A percentile compares a stretch with the other conserved stretches of the same genome.
These are phyloP conservation scores for Drosophila paucipuncta DNA, from an alignment of 2,888 invertebrate genomes.

Conservation along the genomic window DNA sequence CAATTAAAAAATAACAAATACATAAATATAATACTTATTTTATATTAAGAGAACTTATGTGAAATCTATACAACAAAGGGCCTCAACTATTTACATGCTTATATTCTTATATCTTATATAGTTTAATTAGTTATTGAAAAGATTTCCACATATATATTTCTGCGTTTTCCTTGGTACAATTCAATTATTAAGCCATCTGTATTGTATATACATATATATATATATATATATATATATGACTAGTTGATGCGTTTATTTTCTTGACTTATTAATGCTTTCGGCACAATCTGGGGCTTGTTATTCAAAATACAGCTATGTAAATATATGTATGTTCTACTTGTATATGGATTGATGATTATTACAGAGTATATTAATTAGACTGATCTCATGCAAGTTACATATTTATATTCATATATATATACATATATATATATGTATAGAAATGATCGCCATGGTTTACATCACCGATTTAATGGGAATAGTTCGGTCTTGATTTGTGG, in stretches of 20 bases:
- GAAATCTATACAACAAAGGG: conserved; percentile 62
- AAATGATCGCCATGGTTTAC: conserved; percentile 16
- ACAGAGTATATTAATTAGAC: conserved; percentile 9
- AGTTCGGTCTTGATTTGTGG: conserved; percentile 49
- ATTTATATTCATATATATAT: background rate
- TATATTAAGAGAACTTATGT: conserved; percentile 59
- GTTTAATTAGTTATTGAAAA: conserved; percentile 40
- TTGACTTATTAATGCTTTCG: conserved; percentile 48
- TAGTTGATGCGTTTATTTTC: conserved; percentile 67
- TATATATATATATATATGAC: conserved; percentile 49
- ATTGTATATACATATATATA: conserved; percentile 10
- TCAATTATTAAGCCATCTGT: conserved; percentile 27
- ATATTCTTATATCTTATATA: conserved; percentile 14
- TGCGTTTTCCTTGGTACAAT: conserved; percentile 40
- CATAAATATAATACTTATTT: conserved; percentile 49
- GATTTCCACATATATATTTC: conserved; percentile 36
- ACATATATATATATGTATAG: background rate
- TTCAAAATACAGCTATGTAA: conserved; percentile 27
- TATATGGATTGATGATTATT: conserved; percentile 15
- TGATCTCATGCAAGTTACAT: conserved; percentile 24
- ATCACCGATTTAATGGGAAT: conserved; percentile 6
- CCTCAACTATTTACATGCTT: conserved; percentile 65
- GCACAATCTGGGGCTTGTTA: conserved; percentile 67
- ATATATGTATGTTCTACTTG: conserved; percentile 2
- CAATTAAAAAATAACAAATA: conserved; percentile 71